phyloP scores from a whole-genome alignment of 2,797 vertebrate genomes.

The Chaetodon trifasciatus region DNA sequence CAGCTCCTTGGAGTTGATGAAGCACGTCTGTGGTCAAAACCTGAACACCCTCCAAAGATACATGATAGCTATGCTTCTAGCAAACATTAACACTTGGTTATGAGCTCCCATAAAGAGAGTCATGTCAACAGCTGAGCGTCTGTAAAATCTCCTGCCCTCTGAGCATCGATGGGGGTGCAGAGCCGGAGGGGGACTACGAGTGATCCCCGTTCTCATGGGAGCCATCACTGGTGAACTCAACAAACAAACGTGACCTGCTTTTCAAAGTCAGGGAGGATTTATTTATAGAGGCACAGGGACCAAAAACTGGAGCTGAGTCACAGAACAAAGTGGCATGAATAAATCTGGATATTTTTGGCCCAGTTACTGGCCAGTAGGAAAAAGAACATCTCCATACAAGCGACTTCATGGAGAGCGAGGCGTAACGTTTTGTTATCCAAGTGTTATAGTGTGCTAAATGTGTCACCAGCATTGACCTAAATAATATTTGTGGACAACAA shows the following conservation, averaged over 20 bases:
- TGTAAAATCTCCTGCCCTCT: constrained; percentile 59
- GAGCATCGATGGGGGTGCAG: constrained; percentile 12
- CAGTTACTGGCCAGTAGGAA: constrained; percentile 49
- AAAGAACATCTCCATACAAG: constrained; percentile 24
- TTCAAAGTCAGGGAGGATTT: constrained; percentile 73
- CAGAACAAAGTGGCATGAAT: constrained; percentile 54
- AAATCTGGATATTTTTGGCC: constrained; percentile 48
- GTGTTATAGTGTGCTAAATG: background rate
- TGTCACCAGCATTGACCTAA: constrained; percentile 28
- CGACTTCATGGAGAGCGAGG: background rate
- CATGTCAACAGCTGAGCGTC: constrained; percentile 85
- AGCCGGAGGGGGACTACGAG: constrained; percentile 51
- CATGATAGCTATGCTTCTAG: constrained; percentile 77
- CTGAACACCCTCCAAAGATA: constrained; percentile 74
- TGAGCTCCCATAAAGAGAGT: constrained; percentile 76
- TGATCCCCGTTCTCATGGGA: constrained; percentile 68
- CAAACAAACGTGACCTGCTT: constrained; percentile 81
- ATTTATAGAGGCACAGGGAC: constrained; percentile 75
- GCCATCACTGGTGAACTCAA: constrained; percentile 63
- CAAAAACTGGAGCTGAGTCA: constrained; percentile 74
- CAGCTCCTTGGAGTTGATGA: constrained; percentile 28
- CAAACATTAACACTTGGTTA: constrained; percentile 86
- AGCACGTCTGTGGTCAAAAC: constrained; percentile 51
- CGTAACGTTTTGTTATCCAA: constrained; percentile 12
- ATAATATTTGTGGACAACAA: constrained; percentile 43